Percentiles rank a stretch among this genome's conserved stretches.
These are phyloP conservation scores for Phlogophora meticulosa DNA, from an alignment of 2,888 invertebrate species.

Conservation along the genomic window DNA sequence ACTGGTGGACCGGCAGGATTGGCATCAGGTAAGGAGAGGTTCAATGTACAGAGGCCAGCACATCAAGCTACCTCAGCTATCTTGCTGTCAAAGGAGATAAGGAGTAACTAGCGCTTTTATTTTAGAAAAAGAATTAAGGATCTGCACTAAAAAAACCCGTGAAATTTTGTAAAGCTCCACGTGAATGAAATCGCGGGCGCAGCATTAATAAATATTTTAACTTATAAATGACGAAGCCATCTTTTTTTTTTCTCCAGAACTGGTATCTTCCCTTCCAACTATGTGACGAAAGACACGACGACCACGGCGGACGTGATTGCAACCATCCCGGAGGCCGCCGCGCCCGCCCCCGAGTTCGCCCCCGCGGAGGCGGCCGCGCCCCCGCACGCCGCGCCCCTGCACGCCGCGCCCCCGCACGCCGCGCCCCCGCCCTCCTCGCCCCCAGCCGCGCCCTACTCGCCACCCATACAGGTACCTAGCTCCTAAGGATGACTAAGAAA, in stretches of 20 bases:
- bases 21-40: conserved; percentile 89
- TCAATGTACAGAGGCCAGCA: background rate
- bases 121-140: no score
- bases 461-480: conserved; percentile 42
- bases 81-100: no score
- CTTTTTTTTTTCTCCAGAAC: conserved; percentile 81
- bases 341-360: conserved; percentile 65
- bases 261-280: conserved; percentile 99
- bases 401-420: background rate
- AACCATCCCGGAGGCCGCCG: conserved; percentile 83
- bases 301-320: conserved; percentile 74
- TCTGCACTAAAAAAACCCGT: no score
- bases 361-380: background rate
- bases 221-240: no score
- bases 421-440: background rate
- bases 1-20: conserved; percentile 99
- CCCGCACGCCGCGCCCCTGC: background rate
- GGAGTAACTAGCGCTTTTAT: no score
- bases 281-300: conserved; percentile 93
- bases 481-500: no score
- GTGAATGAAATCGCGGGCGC: no score
- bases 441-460: conserved; percentile 19
- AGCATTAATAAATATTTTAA: no score
- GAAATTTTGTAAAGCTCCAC: no score
- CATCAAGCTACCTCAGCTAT: no score